Evolutionary conservation across 2,888 invertebrate species (phyloP), one percentile per base, ranked within the genome.

Genomic region (Encarsia formosa): DNA sequence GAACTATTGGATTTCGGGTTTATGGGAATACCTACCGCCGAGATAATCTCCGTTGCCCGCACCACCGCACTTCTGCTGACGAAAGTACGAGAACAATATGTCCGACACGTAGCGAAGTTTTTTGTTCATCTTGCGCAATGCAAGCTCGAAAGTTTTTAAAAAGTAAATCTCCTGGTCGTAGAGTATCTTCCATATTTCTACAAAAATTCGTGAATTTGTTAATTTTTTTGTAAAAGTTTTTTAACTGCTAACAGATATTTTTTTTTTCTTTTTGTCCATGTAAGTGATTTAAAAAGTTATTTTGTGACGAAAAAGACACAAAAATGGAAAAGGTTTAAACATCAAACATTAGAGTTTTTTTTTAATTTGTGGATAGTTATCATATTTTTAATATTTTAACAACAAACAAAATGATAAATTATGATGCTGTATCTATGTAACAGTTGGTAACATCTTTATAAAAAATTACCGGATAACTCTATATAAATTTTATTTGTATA

Each of bases 51-150:
- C 78, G 61, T 80, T 67, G 50, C 74, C 74, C 1, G 77, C 71
- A 5, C 75, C 75, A 6, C 77, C 77, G 67, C 78, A 78, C 23
- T 74, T 72, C 2, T 65, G 68, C 29, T 77, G 65, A 0, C 68
- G 66, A 40, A 87, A 83, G 66, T 82, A 85, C 0, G 85, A 79
- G 65, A 87, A 85, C 71, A 85, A 83, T 9, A 86, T 76, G 54
- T 83, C 84, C 0, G 81, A 77, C 1, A 86, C 75, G 59, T 81
- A 77, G 2, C 75, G 67, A 9, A 86, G 63, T 11, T 75, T 70
- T 19, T 76, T 66, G 53, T 76, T 65, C 52, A 79, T 63, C 29
- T 76, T 78, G 8, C 77, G 76, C 24, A 85, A 69, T 9, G 86
- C 76, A 48, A 84, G 79, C n/a, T 81, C 73, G 59, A 84, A 84